Evolutionary conservation across 2,797 vertebrate species (phyloP), one percentile per base, ranked within the genome.

Genomic region (Gymnothorax reevesii): DNA sequence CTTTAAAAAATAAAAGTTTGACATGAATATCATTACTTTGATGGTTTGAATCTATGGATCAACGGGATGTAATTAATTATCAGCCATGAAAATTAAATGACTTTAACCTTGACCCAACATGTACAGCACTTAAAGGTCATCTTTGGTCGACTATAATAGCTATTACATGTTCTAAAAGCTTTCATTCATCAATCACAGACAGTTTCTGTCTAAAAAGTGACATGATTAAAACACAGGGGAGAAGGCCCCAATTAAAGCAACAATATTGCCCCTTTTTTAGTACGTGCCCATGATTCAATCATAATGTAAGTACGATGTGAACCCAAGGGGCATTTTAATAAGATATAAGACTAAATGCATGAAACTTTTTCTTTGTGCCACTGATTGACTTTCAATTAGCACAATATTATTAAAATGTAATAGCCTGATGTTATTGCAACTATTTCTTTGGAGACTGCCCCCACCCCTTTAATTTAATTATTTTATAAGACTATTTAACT

Each of bases 111-210:
- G 84, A 85, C 84, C 84, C 69, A 49, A 52, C 33, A 66, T 49
- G n/a, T 2, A 64, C 66, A 85, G 57, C 49, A 85, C 73, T 85
- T 85, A 85, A 85, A 85, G 66, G 84, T 85, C 84, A 85, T 57
- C 66, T 52, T 62, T 69, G 55, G 22, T 85, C 73, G 66, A 85
- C 66, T 85, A 27, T 73, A 71, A 73, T 85, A 85, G 49, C 84
- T 85, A 85, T 85, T 84, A 27, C 10, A 85, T 10, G 73, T 25
- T 73, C 22, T 55, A 52, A n/a, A 71, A 85, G 57, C 49, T 20
- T 73, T 62, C 52, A 25, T 85, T 85, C 66, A 85, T 85, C 66
- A 71, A 71, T 71, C 66, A 71, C n/a, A 73, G 64, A 85, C 73
- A 55, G 84, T 55, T 85, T 57, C 66, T 85, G 64, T 85, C 49